These are phyloP conservation scores for Phylloscopus trochilus DNA, from an alignment of 2,113 vertebrate genomes.

Conservation along the genomic window DNA sequence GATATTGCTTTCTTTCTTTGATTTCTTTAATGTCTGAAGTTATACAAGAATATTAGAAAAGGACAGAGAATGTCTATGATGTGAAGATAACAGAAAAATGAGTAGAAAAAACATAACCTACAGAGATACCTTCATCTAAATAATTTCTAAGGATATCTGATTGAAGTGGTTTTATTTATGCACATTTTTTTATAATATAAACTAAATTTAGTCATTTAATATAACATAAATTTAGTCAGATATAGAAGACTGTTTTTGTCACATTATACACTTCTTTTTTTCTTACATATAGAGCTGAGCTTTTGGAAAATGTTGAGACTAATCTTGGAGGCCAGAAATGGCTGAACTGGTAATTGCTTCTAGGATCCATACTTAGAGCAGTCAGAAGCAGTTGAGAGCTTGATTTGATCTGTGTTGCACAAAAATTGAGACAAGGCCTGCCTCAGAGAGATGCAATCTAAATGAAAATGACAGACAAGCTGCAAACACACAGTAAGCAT, in stretches of 20 bases:
- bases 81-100: background rate
- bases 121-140: background rate
- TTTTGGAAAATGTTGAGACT: background rate
- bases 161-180: background rate
- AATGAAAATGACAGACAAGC: background rate
- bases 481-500: background rate
- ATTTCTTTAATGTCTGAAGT: background rate
- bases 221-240: background rate
- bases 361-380: background rate
- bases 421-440: background rate
- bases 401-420: background rate
- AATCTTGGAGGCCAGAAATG: background rate
- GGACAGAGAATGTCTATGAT: background rate
- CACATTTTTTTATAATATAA: background rate
- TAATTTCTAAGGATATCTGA: background rate
- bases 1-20: background rate
- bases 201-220: background rate
- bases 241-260: background rate
- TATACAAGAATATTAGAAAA: background rate
- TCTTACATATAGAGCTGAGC: background rate
- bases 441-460: background rate
- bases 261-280: background rate
- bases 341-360: background rate
- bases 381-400: background rate
- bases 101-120: background rate